Evolutionary conservation across 2,888 invertebrate genomes (phyloP).

Genomic region (Leptogaster cylindrica): DNA sequence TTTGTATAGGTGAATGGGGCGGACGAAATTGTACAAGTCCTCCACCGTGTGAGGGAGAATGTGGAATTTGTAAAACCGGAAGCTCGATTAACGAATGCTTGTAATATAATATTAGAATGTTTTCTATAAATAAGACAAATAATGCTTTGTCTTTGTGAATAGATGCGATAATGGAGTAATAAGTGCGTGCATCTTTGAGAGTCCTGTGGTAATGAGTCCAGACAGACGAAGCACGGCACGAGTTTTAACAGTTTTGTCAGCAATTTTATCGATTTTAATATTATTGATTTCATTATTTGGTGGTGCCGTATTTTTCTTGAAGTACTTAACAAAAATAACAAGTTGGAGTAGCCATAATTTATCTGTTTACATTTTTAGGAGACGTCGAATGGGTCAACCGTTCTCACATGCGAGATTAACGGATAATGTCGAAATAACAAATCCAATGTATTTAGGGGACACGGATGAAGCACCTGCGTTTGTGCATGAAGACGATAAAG

Average conservation of each 20-base stretch:
- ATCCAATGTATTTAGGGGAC: conserved; percentile 84
- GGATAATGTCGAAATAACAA: conserved; percentile 84
- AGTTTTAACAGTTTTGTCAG: conserved; percentile 56
- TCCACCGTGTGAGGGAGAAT: conserved; percentile 57
- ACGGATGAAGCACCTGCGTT: conserved; percentile 69
- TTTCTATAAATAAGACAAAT: not conserved
- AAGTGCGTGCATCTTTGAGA: conserved; percentile 59
- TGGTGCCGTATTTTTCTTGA: conserved; percentile 59
- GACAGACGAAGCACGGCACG: conserved; percentile 52
- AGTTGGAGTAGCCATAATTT: not conserved
- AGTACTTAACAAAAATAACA: conserved; percentile 56
- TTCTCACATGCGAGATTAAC: conserved; percentile 81
- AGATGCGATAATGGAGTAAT: conserved; percentile 56
- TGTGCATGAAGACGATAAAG: conserved; percentile 69
- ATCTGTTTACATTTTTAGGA: conserved; percentile 58
- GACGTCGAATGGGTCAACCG: conserved; percentile 65
- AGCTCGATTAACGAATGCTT: conserved; percentile 61
- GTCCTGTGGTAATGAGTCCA: conserved; percentile 57
- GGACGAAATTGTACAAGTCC: conserved; percentile 66
- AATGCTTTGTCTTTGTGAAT: not conserved
- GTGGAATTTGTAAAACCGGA: conserved; percentile 58
- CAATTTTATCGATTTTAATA: conserved; percentile 54
- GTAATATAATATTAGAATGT: conserved; percentile 49
- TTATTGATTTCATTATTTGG: conserved; percentile 56
- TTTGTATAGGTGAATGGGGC: conserved; percentile 66